Conservation (phyloP, 2,797 vertebrate genomes). For the Scleropages formosus region DNA sequence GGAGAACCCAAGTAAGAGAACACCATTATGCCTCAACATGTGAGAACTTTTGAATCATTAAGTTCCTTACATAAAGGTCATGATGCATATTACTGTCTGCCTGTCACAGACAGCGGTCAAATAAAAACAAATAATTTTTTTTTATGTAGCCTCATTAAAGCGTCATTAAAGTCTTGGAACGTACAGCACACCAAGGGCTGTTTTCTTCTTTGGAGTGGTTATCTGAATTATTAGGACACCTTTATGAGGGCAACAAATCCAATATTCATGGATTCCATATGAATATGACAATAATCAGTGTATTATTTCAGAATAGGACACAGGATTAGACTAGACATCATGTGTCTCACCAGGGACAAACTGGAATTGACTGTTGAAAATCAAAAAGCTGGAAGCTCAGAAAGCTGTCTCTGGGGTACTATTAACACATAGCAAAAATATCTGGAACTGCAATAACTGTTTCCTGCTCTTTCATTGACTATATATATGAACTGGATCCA, state of each 20-base stretch:
- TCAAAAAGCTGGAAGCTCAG: no score
- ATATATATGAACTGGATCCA: no score
- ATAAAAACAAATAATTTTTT: constrained; percentile 11
- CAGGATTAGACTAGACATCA: neutral
- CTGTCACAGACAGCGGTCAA: constrained; percentile 4
- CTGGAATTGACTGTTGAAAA: neutral
- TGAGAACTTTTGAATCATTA: constrained; percentile 11
- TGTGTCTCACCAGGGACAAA: neutral
- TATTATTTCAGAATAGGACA: neutral
- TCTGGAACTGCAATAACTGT: no score
- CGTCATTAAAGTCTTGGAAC: neutral
- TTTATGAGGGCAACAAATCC: neutral
- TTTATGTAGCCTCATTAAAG: neutral
- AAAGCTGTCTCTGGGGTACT: no score
- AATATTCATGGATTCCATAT: neutral
- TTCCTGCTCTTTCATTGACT: no score
- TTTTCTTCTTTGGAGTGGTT: neutral
- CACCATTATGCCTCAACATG: neutral
- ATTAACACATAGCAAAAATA: no score
- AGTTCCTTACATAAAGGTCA: neutral
- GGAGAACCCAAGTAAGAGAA: neutral
- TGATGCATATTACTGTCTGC: neutral
- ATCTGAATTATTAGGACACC: neutral
- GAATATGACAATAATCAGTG: neutral
- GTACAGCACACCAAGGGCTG: neutral